Base-by-base conservation (phyloP, 2,113 vertebrate species). In the Phocoena sinus region DNA sequence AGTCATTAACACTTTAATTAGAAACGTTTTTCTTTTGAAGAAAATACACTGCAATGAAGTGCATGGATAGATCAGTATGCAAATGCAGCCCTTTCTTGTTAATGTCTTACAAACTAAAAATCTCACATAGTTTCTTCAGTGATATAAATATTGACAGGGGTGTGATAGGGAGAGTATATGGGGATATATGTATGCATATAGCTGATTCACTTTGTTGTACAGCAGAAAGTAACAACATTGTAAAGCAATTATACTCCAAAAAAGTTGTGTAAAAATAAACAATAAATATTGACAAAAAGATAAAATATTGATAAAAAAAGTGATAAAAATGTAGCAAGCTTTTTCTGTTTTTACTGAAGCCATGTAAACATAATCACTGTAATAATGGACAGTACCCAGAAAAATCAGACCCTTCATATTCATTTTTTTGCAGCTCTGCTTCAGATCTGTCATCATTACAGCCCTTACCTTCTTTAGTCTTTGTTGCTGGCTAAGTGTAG, bases 391-490 rank as follows among this genome's bases (percentile, higher is more conserved):
- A 97, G 23, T 28, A 88, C 50, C 13, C 74, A 89, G n/a, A 90
- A 44, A 94, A 96, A 89, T 85, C 76, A 91, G 12, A n/a, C 14
- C 70, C 60, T 71, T 92, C n/a, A 0, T 4, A 63, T 58, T 91
- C n/a, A 47, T 89, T 95, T 82, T 77, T 94, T 79, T 14, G 33
- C 68, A 58, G 38, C 76, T 73, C 0, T 96, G n/a, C 70, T 44
- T 96, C 85, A 91, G 41, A 82, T 76, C 71, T 62, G 17, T 90
- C 79, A 67, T 41, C 28, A 28, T 36, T 33, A 85, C 15, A 96
- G n/a, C 8, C 47, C 86, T 97, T 97, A 96, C 95, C 92, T 97
- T 96, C 70, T 93, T 91, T 73, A 88, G 87, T 88, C 97, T 97
- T 98, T 92, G 97, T 97, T 96, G 68, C 73, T 9, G 0, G 93